A percentile compares a stretch with the other conserved stretches of the same genome.
Evolutionary conservation across 2,797 vertebrate species (phyloP).

Genomic region (Chaetophractus vellerosus): DNA sequence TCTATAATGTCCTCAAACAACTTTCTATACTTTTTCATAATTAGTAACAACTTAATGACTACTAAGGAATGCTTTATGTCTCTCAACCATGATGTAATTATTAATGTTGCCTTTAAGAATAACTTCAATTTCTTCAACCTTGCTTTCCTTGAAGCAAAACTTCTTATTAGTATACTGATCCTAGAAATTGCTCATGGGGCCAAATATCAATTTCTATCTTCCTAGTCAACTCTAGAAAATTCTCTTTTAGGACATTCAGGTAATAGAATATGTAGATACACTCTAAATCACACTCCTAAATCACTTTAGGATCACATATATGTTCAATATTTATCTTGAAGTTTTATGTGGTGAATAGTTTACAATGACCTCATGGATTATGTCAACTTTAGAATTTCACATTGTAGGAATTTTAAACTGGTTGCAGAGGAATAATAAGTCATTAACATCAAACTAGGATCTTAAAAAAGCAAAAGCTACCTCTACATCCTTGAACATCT

Average conservation of each 20-base stretch:
- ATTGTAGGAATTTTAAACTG: neutral
- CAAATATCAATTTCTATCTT: conserved; percentile 2
- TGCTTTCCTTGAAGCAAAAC: conserved; percentile 30
- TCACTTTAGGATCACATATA: neutral
- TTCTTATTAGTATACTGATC: neutral
- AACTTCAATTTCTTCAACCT: conserved; percentile 17
- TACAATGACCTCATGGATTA: neutral
- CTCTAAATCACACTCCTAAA: conserved; percentile 26
- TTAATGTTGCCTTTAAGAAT: neutral
- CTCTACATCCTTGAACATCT: conserved; percentile 33
- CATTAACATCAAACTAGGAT: neutral
- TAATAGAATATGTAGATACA: neutral
- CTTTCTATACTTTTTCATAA: neutral
- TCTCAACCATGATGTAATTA: neutral
- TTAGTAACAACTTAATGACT: neutral
- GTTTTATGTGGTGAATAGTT: neutral
- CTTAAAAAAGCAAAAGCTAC: neutral
- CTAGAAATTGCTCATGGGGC: neutral
- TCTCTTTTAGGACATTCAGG: neutral
- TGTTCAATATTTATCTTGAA: conserved; percentile 43
- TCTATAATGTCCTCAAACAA: neutral
- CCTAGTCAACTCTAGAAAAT: neutral
- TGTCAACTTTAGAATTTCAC: conserved; percentile 13
- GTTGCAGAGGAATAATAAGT: conserved; percentile 10
- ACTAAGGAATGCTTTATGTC: neutral